Evolutionary conservation across 2,797 vertebrate species (phyloP).

Genomic region (Sebastiscus albofasciatus): DNA sequence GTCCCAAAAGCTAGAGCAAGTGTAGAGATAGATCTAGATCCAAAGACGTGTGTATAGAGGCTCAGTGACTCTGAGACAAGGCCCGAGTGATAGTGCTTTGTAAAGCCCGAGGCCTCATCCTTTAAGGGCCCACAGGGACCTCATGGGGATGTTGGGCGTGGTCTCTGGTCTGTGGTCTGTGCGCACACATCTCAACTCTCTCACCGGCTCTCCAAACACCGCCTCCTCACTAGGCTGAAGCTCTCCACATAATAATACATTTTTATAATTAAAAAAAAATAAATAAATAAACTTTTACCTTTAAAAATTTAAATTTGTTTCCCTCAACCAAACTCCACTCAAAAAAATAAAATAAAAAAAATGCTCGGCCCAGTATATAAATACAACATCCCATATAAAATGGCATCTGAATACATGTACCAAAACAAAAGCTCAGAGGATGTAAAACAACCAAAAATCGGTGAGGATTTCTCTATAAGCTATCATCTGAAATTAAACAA

Average conservation of each 20-base stretch:
- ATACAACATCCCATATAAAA: constrained; percentile 97
- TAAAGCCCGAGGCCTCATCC: constrained; percentile 49
- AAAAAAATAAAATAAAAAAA: constrained; percentile 45
- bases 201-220: constrained; percentile 26
- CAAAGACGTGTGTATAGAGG: not conserved
- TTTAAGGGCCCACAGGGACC: constrained; percentile 79
- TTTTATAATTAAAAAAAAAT: not conserved
- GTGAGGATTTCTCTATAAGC: constrained; percentile 89
- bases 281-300: not conserved
- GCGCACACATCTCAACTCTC: constrained; percentile 43
- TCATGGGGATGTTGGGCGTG: constrained; percentile 77
- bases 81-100: constrained; percentile 28
- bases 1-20: constrained; percentile 36
- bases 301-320: not conserved
- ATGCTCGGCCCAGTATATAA: constrained; percentile 98
- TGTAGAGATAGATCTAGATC: constrained; percentile 10
- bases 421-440: constrained; percentile 88
- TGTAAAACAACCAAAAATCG: constrained; percentile 81
- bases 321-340: not conserved
- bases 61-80: constrained; percentile 6
- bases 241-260: not conserved
- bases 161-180: not conserved
- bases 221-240: not conserved
- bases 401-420: constrained; percentile 97
- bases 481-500: constrained; percentile 88